A percentile compares a stretch with the other conserved stretches of the same genome.
phyloP scores from a whole-genome alignment of 2,888 invertebrate species.

The Caenorhabditis becei region DNA sequence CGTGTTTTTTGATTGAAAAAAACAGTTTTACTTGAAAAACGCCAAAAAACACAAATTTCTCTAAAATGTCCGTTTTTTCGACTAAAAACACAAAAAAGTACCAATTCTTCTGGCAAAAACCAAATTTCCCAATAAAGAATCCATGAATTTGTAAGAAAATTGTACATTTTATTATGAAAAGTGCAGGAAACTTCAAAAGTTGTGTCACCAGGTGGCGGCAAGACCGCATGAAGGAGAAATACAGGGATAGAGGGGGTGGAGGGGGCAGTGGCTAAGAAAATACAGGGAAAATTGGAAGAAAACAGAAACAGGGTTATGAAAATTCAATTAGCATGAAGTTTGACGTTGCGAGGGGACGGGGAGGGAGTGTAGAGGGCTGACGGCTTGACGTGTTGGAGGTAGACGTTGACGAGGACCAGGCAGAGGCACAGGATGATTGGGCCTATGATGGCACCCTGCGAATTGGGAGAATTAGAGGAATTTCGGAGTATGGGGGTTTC shows the following conservation, averaged over 20 bases:
- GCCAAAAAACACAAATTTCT: too few species aligned
- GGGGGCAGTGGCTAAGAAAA: conserved; percentile 6
- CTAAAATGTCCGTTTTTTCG: too few species aligned
- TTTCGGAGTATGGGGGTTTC: not conserved
- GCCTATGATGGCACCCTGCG: conserved; percentile 94
- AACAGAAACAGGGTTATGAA: not conserved
- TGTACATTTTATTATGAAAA: conserved; percentile 31
- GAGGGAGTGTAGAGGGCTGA: conserved; percentile 43
- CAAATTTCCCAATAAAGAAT: not conserved
- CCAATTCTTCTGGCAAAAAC: not conserved
- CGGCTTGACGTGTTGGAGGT: conserved; percentile 75
- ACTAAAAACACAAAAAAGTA: not conserved
- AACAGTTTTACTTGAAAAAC: too few species aligned
- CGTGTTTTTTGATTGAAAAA: too few species aligned
- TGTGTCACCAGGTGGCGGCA: conserved; percentile 23
- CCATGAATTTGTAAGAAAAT: not conserved
- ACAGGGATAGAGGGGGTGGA: not conserved
- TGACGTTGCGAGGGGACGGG: conserved; percentile 38
- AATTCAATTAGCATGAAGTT: conserved; percentile 10
- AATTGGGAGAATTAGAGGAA: not conserved
- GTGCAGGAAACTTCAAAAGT: conserved; percentile 4
- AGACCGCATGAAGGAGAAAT: conserved; percentile 12
- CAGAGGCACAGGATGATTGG: conserved; percentile 95
- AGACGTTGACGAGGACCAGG: conserved; percentile 90
- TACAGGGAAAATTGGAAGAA: not conserved